These are phyloP conservation scores for Propithecus perrieri DNA, from an alignment of 2,797 vertebrate species.

Conservation along the genomic window DNA sequence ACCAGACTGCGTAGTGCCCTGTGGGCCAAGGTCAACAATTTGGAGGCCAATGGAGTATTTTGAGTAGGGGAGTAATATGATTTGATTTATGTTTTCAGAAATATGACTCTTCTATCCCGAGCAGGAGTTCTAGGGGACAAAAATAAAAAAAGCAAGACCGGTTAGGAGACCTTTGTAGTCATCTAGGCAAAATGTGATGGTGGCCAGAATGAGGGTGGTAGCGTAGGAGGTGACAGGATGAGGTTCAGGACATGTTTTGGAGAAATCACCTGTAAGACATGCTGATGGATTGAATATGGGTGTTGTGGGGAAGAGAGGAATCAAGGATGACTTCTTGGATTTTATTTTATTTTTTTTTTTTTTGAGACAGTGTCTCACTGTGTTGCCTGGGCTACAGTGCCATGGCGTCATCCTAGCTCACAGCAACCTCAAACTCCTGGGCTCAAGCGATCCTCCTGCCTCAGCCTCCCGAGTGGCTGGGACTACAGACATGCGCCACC, in stretches of 20 bases:
- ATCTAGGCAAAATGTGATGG: neutral
- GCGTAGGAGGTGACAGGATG: neutral
- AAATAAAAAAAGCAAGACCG: neutral
- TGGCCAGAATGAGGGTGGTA: neutral
- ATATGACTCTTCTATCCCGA: neutral
- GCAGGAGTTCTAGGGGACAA: neutral
- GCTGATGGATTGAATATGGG: neutral
- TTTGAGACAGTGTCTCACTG: too few species aligned
- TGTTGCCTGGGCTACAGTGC: too few species aligned
- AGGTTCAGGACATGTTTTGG: neutral
- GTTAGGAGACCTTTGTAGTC: neutral
- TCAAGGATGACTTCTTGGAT: neutral
- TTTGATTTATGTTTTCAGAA: constrained; percentile 45
- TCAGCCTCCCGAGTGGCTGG: too few species aligned
- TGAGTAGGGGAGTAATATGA: neutral
- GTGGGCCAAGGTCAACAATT: neutral
- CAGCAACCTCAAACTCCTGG: too few species aligned
- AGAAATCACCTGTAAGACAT: neutral
- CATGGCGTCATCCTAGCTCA: too few species aligned
- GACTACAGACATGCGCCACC: too few species aligned
- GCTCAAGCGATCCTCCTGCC: too few species aligned
- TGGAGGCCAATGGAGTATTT: constrained; percentile 26
- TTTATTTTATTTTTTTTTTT: neutral
- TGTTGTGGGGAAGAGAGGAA: neutral
- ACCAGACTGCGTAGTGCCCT: neutral